Conservation (phyloP, 2,113 vertebrate genomes). For the Aythya baeri region DNA sequence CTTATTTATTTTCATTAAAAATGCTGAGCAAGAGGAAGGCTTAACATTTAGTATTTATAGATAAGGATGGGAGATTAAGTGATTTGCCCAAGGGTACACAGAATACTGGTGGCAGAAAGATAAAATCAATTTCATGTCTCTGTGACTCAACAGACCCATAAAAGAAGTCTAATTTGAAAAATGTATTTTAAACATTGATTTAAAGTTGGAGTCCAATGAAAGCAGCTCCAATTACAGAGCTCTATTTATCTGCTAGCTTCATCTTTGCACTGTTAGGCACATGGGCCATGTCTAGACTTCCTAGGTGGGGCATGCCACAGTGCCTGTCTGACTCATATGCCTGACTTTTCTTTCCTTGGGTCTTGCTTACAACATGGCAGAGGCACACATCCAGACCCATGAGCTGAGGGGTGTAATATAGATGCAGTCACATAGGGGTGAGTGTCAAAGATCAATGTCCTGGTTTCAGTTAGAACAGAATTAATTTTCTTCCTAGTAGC, state of each 20-base stretch:
- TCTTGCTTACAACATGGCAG: background rate
- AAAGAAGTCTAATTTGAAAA: constrained; percentile 15
- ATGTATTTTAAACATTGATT: constrained; percentile 35
- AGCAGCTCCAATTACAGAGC: constrained; percentile 34
- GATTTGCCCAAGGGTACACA: background rate
- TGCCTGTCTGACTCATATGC: constrained; percentile 28
- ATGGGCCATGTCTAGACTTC: constrained; percentile 35
- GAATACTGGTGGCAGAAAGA: constrained; percentile 13
- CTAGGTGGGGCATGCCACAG: background rate
- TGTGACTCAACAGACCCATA: constrained; percentile 22
- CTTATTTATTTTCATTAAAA: background rate
- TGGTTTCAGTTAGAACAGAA: no score
- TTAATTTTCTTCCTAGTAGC: no score
- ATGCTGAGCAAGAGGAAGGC: background rate
- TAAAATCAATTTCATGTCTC: constrained; percentile 6
- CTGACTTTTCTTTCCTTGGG: background rate
- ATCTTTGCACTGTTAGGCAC: background rate
- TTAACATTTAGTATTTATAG: background rate
- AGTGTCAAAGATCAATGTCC: background rate
- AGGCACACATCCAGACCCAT: background rate
- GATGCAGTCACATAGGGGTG: background rate
- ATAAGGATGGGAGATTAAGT: constrained; percentile 22
- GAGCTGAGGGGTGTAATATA: background rate
- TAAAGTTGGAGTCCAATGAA: constrained; percentile 14
- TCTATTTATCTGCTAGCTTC: constrained; percentile 41